A percentile compares a stretch with the other conserved stretches of the same genome.
Conservation (phyloP, 2,797 vertebrate genomes). For the Chlorospingus flavigularis region DNA sequence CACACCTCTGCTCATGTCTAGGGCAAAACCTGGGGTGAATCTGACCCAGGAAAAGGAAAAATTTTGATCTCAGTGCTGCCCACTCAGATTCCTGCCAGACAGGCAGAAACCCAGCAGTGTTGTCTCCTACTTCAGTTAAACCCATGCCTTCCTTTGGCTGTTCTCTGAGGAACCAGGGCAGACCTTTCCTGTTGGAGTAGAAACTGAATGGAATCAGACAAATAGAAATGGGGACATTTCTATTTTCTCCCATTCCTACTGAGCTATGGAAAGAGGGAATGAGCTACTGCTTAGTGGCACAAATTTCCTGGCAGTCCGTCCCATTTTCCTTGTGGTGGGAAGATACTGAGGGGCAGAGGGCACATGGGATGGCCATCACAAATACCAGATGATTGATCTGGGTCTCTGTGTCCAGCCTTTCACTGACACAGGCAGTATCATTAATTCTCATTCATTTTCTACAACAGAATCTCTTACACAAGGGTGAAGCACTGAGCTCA, state of each 20-base stretch:
- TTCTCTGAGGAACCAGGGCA: neutral
- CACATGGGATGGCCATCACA: neutral
- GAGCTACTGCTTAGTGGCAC: neutral
- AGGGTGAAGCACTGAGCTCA: neutral
- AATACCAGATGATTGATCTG: neutral
- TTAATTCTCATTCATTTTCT: neutral
- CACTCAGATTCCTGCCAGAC: neutral
- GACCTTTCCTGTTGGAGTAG: neutral
- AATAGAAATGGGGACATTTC: neutral
- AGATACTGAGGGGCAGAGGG: accelerated
- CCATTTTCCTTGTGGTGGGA: neutral
- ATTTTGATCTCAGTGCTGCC: neutral
- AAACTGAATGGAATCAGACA: neutral
- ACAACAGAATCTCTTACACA: neutral
- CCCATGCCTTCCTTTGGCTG: neutral
- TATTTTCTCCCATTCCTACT: neutral
- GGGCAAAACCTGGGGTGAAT: neutral
- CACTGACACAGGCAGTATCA: neutral
- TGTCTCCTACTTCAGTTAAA: neutral
- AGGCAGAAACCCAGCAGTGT: neutral
- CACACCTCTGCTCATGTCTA: neutral
- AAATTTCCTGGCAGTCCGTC: neutral
- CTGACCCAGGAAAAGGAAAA: neutral
- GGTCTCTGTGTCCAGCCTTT: neutral
- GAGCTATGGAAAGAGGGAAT: neutral